Percentiles rank a stretch among this genome's conserved stretches.
These are phyloP conservation scores for Malurus splendens DNA, from an alignment of 2,797 vertebrate species.

Conservation along the genomic window DNA sequence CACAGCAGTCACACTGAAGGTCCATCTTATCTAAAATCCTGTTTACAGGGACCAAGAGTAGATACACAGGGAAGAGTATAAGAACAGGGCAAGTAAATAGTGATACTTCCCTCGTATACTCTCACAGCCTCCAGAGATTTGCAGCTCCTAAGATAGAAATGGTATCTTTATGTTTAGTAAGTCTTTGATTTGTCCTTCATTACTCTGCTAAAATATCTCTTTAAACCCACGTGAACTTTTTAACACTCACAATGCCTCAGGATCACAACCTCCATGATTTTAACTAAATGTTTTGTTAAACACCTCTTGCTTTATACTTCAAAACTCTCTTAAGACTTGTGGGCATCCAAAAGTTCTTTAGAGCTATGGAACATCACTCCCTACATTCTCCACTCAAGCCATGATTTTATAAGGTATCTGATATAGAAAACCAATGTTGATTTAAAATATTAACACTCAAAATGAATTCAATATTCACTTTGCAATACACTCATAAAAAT, in stretches of 20 bases:
- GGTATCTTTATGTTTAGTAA: constrained; percentile 54
- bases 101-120: constrained; percentile 52
- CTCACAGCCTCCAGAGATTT: constrained; percentile 62
- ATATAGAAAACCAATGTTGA: not conserved
- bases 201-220: constrained; percentile 1
- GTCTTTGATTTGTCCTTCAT: constrained; percentile 8
- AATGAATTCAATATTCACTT: not conserved
- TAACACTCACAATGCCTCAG: not conserved
- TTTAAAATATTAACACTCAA: not conserved
- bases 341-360: not conserved
- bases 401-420: not conserved
- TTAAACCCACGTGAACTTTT: not conserved
- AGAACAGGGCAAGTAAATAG: constrained; percentile 38
- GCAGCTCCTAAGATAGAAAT: constrained; percentile 62
- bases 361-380: not conserved
- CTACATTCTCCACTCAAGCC: not conserved
- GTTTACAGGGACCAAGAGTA: not conserved
- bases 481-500: not conserved
- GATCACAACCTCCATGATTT: not conserved
- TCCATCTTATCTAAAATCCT: not conserved
- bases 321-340: not conserved
- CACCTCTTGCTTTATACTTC: not conserved
- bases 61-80: constrained; percentile 1
- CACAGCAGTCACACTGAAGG: not conserved
- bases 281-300: not conserved